Percentiles rank a stretch among this genome's conserved stretches.
Evolutionary conservation across 2,797 vertebrate genomes (phyloP).

Genomic region (Todus mexicanus): DNA sequence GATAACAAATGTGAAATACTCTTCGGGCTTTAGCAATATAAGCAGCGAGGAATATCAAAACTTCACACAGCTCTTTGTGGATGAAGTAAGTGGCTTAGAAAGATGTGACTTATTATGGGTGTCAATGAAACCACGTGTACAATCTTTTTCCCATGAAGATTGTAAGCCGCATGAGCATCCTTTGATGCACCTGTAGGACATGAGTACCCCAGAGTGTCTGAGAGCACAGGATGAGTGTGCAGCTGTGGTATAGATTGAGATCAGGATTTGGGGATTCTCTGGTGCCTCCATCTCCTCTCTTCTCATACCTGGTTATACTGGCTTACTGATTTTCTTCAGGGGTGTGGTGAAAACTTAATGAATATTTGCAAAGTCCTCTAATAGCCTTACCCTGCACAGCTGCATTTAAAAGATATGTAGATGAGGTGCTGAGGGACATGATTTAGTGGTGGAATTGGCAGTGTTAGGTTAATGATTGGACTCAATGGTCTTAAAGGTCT

Average conservation of each 20-base stretch:
- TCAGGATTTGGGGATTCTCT: neutral
- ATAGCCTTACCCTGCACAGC: neutral
- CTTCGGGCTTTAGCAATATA: conserved; percentile 61
- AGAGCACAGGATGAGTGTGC: neutral
- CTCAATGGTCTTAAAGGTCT: no score
- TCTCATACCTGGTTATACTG: neutral
- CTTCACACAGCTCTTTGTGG: conserved; percentile 69
- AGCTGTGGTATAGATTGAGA: neutral
- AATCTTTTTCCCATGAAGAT: neutral
- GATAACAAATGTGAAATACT: conserved; percentile 76
- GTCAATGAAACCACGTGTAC: neutral
- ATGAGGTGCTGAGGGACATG: no score
- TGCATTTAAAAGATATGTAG: no score
- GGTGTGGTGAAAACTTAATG: neutral
- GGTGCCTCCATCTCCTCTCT: neutral
- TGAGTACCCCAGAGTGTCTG: neutral
- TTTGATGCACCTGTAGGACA: neutral
- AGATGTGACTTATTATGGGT: neutral
- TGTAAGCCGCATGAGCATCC: accelerated
- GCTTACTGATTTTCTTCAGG: neutral
- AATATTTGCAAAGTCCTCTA: neutral
- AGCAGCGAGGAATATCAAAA: conserved; percentile 75
- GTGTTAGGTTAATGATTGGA: no score
- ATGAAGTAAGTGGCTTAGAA: conserved; percentile 70
- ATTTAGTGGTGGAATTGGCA: no score